phyloP scores from a whole-genome alignment of 2,888 invertebrate species.

The Phyto melanocephala region DNA sequence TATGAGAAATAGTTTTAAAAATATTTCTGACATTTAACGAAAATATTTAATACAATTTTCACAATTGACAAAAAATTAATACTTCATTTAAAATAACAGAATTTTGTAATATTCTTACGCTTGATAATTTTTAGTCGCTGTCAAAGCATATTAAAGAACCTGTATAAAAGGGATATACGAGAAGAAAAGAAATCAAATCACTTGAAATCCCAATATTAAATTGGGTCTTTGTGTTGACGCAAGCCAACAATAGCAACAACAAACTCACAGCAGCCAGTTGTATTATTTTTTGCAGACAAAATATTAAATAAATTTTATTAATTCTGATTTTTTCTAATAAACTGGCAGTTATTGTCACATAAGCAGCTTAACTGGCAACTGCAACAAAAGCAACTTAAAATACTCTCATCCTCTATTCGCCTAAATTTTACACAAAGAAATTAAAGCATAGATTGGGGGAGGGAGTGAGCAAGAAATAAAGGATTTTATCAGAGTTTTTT shows the following conservation, averaged over 20 bases:
- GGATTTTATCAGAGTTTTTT: neutral
- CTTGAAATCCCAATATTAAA: slow-evolving; percentile 4
- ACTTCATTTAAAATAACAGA: too few relatives aligned
- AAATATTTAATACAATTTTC: neutral
- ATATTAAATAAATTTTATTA: slow-evolving; percentile 25
- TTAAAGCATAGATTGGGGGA: neutral
- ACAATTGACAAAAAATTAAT: neutral
- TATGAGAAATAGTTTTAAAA: neutral
- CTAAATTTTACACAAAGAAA: neutral
- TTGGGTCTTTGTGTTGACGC: slow-evolving; percentile 13
- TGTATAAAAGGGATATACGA: neutral
- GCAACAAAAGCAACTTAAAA: too few relatives aligned
- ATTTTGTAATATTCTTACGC: neutral
- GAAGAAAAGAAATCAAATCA: neutral
- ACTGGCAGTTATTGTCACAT: slow-evolving; percentile 45
- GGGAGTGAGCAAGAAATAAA: neutral
- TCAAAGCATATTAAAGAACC: neutral
- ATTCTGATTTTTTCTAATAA: slow-evolving; percentile 24
- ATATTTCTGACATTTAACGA: neutral
- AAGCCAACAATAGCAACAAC: neutral
- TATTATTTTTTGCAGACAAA: neutral
- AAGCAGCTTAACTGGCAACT: slow-evolving; percentile 43
- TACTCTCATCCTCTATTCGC: neutral
- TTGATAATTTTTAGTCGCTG: neutral
- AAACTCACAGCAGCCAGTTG: neutral